These are phyloP conservation scores for Spermophilus dauricus DNA, from an alignment of 2,113 vertebrate genomes.

Conservation along the genomic window DNA sequence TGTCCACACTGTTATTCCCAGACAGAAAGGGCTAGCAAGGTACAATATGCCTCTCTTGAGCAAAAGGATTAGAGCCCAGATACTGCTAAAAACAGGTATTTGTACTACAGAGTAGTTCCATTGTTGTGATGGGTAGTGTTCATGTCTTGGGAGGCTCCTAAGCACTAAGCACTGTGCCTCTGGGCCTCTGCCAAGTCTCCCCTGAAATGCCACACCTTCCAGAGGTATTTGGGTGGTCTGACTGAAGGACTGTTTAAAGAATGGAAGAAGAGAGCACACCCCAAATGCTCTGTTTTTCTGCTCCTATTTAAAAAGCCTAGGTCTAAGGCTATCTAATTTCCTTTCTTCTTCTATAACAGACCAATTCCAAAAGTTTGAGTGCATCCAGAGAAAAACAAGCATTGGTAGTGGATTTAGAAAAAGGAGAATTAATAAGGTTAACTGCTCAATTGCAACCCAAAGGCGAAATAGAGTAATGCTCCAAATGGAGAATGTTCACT, in stretches of 20 bases:
- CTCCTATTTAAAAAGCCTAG: not conserved
- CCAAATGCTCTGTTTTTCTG: not conserved
- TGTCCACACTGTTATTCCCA: conserved; percentile 51
- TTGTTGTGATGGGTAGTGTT: conserved; percentile 23
- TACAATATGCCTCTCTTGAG: not conserved
- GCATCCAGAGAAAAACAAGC: conserved; percentile 40
- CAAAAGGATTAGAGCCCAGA: conserved; percentile 9
- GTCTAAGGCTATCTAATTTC: not conserved
- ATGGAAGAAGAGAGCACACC: not conserved
- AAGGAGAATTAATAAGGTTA: conserved; percentile 22
- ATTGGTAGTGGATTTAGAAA: conserved; percentile 32
- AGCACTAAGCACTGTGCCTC: conserved; percentile 21
- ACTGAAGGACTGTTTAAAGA: not conserved
- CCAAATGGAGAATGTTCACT: not conserved
- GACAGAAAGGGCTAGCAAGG: conserved; percentile 15
- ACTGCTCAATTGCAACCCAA: conserved; percentile 3
- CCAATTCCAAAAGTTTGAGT: conserved; percentile 25
- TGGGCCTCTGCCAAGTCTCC: not conserved
- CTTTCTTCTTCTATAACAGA: not conserved
- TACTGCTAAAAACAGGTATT: not conserved
- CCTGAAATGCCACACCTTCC: not conserved
- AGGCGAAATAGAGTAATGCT: conserved; percentile 35
- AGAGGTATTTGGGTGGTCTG: not conserved
- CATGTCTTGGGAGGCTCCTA: not conserved
- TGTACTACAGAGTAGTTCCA: not conserved